Evolutionary conservation across 2,888 invertebrate genomes (phyloP).

Genomic region (Chymomyza amoena): DNA sequence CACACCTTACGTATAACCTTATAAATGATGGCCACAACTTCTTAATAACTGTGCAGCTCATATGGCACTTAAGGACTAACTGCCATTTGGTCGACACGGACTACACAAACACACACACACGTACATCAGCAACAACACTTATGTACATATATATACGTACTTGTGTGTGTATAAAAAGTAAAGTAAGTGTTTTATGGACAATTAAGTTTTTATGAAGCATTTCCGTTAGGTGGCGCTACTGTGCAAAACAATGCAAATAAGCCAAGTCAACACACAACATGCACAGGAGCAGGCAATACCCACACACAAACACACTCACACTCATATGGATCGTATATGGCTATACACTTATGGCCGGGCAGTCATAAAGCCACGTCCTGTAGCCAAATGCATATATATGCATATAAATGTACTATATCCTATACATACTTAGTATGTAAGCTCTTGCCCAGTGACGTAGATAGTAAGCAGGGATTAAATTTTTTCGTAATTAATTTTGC

Average conservation of each 20-base stretch:
- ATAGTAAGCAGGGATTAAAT: not conserved
- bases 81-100: conserved; percentile 26
- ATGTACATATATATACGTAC: not conserved
- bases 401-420: not conserved
- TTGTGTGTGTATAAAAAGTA: conserved; percentile 17
- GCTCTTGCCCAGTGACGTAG: too few species aligned
- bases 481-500: conserved; percentile 29
- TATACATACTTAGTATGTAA: not conserved
- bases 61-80: conserved; percentile 46
- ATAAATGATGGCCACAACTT: not conserved
- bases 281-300: conserved; percentile 29
- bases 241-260: conserved; percentile 49
- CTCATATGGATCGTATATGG: not conserved
- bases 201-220: conserved; percentile 75
- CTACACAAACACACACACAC: not conserved
- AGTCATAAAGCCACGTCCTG: not conserved
- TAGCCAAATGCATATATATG: not conserved
- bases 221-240: conserved; percentile 71
- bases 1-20: not conserved
- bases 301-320: conserved; percentile 13
- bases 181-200: conserved; percentile 73
- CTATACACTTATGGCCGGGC: not conserved
- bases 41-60: conserved; percentile 33
- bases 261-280: conserved; percentile 31
- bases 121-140: not conserved